Evolutionary conservation across 2,113 vertebrate genomes (phyloP), one percentile per base, ranked within the genome.

Genomic region (Corythornis vintsioides): DNA sequence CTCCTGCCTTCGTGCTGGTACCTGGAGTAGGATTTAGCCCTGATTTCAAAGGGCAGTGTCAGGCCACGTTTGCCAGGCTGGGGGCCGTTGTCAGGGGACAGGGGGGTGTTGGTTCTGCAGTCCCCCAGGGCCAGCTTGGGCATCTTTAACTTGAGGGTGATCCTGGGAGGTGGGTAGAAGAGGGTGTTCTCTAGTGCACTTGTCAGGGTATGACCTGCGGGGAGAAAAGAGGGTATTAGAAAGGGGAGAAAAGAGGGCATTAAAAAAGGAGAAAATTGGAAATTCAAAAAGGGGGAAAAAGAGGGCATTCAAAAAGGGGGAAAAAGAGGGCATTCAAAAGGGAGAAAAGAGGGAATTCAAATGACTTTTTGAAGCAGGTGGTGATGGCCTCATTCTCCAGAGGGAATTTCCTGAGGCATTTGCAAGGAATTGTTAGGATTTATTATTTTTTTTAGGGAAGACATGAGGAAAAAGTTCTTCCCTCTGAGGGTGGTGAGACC

Each of bases 71-170:
- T 38, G 38, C 38, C 38, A 38, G 38, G 38, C 38, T 38, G 38
- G 38, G 38, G 38, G 38, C 38, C 38, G 74, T 98, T 98, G 93
- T 98, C 98, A 57, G 98, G 97, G 93, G 98, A 98, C 42, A 98
- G 97, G 0, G 98, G 98, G 61, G 98, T 98, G 22, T 98, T 97
- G 71, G 96, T 96, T 96, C 96, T 98, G 96, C 97, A 97, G 33
- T 99, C 99, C 87, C 98, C 98, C 22, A 97, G 52, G 38, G 97
- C 96, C 65, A 97, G 97, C 97, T 98, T 99, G 92, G 99, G 98
- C 98, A 99, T 99, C 97, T 99, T 99, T 87, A 99, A 98, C 96
- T 99, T 99, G 74, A 99, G 98, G n/a, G 99, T 99, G 93, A 99
- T 99, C 97, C 98, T 98, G 17, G 99, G 99, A 95, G 98, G 98